These are phyloP conservation scores for Melanchra persicariae DNA, from an alignment of 2,888 invertebrate genomes.

Conservation along the genomic window DNA sequence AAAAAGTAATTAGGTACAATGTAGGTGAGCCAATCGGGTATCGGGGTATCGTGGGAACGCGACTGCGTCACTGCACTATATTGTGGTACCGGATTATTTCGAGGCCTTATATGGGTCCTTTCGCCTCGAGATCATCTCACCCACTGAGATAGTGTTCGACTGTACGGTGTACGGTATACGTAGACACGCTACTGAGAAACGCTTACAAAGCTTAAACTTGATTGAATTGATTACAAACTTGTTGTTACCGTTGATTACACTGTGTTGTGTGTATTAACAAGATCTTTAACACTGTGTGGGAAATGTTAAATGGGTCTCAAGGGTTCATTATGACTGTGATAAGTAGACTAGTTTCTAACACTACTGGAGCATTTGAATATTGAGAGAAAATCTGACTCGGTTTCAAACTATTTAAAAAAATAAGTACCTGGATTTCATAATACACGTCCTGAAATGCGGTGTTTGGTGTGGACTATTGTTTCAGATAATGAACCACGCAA, in stretches of 20 bases:
- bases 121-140: constrained; percentile 70
- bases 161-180: constrained; percentile 51
- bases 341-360: not conserved
- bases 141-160: constrained; percentile 58
- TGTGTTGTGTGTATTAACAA: constrained; percentile 22
- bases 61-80: constrained; percentile 59
- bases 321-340: not conserved
- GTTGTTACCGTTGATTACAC: constrained; percentile 47
- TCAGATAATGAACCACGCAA: constrained; percentile 10
- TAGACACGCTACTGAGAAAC: constrained; percentile 38
- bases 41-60: constrained; percentile 79
- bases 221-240: constrained; percentile 53
- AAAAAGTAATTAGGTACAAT: constrained; percentile 70
- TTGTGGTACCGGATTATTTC: constrained; percentile 66
- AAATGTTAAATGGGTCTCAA: constrained; percentile 1
- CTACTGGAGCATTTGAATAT: not conserved
- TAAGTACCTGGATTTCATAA: not conserved
- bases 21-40: constrained; percentile 67
- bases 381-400: not conserved
- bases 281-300: constrained; percentile 9
- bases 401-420: not conserved
- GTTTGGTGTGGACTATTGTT: constrained; percentile 5
- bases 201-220: constrained; percentile 37
- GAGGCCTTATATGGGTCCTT: constrained; percentile 72
- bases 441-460: constrained; percentile 7